Base-by-base conservation (phyloP, 2,797 vertebrate genomes). In the Champsocephalus esox region DNA sequence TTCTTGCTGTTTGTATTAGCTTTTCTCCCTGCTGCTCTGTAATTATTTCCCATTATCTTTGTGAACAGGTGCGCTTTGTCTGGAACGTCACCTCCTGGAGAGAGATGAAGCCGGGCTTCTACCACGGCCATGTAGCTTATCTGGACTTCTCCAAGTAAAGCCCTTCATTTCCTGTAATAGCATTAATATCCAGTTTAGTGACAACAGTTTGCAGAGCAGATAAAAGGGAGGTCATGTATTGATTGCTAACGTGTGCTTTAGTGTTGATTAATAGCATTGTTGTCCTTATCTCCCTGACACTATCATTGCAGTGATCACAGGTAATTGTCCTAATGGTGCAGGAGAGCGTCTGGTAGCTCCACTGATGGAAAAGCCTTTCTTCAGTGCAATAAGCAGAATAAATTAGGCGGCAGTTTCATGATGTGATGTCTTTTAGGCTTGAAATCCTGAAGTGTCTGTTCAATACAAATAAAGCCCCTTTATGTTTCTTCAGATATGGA, bases 21-120 rank as follows among this genome's bases (percentile, higher is more conserved):
- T 68, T 52, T 52, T n/a, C 46, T 19, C 50, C 21, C 67, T 16
- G 41, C 61, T n/a, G 49, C 65, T 76, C 60, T 1, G 0, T 80
- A 77, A 76, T 86, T 49, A 73, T 21, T 75, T 73, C 69, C 60
- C 70, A 57, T 87, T 86, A 83, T 89, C 83, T 87, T 55, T 52
- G 75, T 58, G 86, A 88, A n/a, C 93, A 99, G 98, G 95, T 97
- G 64, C 96, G 97, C 46, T 98, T 99, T 91, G 97, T 99, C 89
- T 96, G 95, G 93, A 99, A 99, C 6, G 96, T 99, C 93, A 98
- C 97, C 38, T 94, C 96, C 6, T 99, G 98, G 98, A 96, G 93
- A 88, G 97, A 96, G 91, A 99, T 97, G 98, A 99, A 98, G 82
- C 98, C 98, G 9, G 97, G 96, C 44, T 98, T 99, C 94, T 99